Base-by-base conservation (phyloP, 2,797 vertebrate species). In the Melanogrammus aeglefinus region DNA sequence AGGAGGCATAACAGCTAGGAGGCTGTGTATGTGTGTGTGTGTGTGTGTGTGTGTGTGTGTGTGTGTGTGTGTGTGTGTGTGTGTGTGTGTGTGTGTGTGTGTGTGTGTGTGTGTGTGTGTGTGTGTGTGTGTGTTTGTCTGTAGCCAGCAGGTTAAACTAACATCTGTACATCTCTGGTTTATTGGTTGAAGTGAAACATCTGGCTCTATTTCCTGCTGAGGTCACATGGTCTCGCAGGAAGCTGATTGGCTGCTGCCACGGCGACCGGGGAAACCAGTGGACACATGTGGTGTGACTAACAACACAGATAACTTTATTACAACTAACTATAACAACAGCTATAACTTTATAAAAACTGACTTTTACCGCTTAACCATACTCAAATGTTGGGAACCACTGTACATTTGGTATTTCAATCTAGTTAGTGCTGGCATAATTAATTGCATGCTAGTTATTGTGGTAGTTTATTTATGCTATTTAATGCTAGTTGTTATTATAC, bases 181-280 rank as follows among this genome's bases (percentile, higher is more conserved):
- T 63, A 63, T 63, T 63, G 57, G 57, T 63, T 63, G 57, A 57
- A 57, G 47, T 63, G 57, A 63, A 63, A 63, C 57, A 24, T 63
- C 57, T 63, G 57, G 21, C 57, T 2, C 57, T 63, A 63, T n/a
- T 63, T 63, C 57, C 57, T 63, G 57, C 57, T 63, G 57, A 63
- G 57, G 57, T 24, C 57, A 63, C 57, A 63, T 24, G 57, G 57
- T 63, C 57, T 63, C 7, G 0, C 6, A 63, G n/a, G 57, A 63
- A 63, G 57, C 57, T n/a, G 21, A 63, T 63, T 63, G 57, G 57
- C 57, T n/a, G 57, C 57, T 63, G 21, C n/a, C 57, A 63, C 21
- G 51, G 51, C 6, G 21, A 63, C 51, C 18, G 2, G 51, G 51
- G 51, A 63, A 21, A 51, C 16, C 16, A 18, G 47, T 5, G 47